Evolutionary conservation across 2,888 invertebrate species (phyloP).

Genomic region (Corbicula japonica): DNA sequence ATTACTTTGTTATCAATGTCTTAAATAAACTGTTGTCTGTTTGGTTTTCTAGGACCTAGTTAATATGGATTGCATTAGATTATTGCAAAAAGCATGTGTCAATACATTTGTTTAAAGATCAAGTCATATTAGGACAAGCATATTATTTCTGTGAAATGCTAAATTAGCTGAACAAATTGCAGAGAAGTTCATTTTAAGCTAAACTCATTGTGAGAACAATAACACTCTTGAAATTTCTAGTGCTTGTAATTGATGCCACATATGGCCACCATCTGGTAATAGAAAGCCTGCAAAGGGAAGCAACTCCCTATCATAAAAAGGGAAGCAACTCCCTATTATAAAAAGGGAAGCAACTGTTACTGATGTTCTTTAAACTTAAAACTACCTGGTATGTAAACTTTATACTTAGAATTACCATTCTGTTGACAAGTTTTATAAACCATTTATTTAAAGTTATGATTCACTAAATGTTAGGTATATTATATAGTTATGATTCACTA

Average conservation of each 20-base stretch:
- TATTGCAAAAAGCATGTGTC: constrained; percentile 17
- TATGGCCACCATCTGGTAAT: constrained; percentile 41
- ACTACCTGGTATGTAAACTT: no score
- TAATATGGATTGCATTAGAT: constrained; percentile 10
- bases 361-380: no score
- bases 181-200: constrained; percentile 21
- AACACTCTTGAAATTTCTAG: constrained; percentile 45
- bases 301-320: no score
- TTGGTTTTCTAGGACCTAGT: constrained; percentile 13
- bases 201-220: constrained; percentile 30
- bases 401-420: no score
- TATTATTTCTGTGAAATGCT: constrained; percentile 8
- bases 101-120: constrained; percentile 32
- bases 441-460: no score
- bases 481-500: no score
- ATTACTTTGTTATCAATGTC: no score
- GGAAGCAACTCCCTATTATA: no score
- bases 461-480: no score
- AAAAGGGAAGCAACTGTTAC: no score
- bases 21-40: no score
- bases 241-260: constrained; percentile 24
- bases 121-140: constrained; percentile 12
- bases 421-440: no score
- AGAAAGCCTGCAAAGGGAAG: neutral
- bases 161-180: constrained; percentile 22